Conservation (phyloP, 2,113 vertebrate genomes). For the Elanus axillaris region DNA sequence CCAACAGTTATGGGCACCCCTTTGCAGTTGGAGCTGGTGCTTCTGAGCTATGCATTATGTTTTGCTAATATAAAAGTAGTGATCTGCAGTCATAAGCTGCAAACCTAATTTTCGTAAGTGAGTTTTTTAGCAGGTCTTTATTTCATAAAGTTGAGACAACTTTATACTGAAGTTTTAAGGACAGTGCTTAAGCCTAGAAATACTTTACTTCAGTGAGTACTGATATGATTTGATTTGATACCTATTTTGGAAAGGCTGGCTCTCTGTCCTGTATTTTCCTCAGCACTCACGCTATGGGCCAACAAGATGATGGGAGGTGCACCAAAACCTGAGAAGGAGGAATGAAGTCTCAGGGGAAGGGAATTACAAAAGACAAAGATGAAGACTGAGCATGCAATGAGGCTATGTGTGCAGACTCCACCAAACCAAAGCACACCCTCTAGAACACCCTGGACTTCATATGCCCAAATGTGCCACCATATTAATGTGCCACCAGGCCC, state of each 20-base stretch:
- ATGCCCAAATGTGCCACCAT: background rate
- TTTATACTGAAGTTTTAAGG: background rate
- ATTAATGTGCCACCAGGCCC: background rate
- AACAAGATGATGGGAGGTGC: background rate
- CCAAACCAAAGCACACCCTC: background rate
- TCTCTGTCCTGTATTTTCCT: background rate
- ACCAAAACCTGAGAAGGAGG: background rate
- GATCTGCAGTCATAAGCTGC: background rate
- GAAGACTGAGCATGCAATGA: background rate
- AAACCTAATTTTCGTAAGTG: background rate
- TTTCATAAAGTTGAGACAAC: background rate
- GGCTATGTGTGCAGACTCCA: background rate
- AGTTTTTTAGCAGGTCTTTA: background rate
- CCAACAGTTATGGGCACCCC: background rate
- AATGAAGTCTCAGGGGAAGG: background rate
- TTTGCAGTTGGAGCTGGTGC: background rate
- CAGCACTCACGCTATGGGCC: background rate
- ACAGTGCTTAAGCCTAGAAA: background rate
- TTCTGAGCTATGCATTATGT: background rate
- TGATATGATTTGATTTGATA: background rate
- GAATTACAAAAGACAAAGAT: background rate
- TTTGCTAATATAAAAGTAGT: background rate
- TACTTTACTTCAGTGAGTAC: background rate
- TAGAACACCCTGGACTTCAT: background rate
- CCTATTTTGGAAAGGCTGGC: background rate